A percentile compares a stretch with the other conserved stretches of the same genome.
Evolutionary conservation across 2,797 vertebrate genomes (phyloP).

Genomic region (Bucorvus abyssinicus): DNA sequence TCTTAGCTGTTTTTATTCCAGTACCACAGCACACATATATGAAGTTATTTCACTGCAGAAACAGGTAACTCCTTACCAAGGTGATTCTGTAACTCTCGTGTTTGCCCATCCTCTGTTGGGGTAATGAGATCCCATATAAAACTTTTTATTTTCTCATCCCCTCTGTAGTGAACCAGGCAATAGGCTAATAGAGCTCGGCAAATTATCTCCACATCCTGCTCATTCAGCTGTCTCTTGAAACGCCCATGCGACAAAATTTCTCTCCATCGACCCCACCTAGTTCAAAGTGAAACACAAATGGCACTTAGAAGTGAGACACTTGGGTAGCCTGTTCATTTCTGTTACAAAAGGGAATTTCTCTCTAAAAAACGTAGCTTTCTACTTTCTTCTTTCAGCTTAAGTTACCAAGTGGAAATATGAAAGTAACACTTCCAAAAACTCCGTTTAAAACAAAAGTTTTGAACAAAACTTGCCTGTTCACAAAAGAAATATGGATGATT

Average conservation of each 20-base stretch:
- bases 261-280: constrained; percentile 96
- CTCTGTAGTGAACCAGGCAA: constrained; percentile 95
- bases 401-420: not conserved
- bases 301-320: not conserved
- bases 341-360: not conserved
- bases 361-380: not conserved
- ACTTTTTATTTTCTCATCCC: constrained; percentile 98
- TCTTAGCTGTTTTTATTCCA: not conserved
- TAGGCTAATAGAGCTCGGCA: constrained; percentile 93
- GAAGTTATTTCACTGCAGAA: not conserved
- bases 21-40: rapidly evolving
- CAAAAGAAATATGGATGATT: not conserved
- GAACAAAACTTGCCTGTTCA: not conserved
- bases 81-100: constrained; percentile 95
- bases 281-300: constrained; percentile 16
- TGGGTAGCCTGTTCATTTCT: not conserved
- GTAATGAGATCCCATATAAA: constrained; percentile 99
- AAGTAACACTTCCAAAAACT: not conserved
- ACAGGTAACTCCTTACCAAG: constrained; percentile 75
- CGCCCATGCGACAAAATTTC: constrained; percentile 95
- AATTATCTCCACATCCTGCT: constrained; percentile 94
- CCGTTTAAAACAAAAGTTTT: not conserved
- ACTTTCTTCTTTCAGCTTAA: not conserved
- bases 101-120: constrained; percentile 92
- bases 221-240: constrained; percentile 94